Evolutionary conservation across 92 coral and sea anemone species (phyloP).

Genomic region (Epizoanthus ramosus): DNA sequence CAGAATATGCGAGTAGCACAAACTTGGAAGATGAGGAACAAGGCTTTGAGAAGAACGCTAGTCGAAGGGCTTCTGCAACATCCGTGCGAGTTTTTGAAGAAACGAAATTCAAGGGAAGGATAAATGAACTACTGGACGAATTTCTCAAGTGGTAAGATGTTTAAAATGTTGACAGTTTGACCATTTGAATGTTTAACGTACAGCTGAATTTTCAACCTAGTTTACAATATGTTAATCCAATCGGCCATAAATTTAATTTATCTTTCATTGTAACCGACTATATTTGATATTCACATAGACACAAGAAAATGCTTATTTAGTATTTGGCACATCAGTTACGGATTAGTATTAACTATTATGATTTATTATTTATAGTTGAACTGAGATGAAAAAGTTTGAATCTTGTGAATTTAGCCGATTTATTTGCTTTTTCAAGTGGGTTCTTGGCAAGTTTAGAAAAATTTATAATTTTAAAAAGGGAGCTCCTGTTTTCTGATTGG

Average conservation of each 20-base stretch:
- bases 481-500: constrained; percentile 20
- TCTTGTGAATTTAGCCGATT: not conserved
- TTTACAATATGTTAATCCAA: not conserved
- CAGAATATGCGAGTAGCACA: constrained; percentile 71
- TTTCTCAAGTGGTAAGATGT: constrained; percentile 86
- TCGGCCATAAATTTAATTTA: not conserved
- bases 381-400: not conserved
- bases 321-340: not conserved
- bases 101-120: constrained; percentile 70
- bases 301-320: no score
- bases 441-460: not conserved
- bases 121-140: constrained; percentile 89
- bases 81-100: constrained; percentile 79
- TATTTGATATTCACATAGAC: not conserved
- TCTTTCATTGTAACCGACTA: not conserved
- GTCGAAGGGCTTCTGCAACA: constrained; percentile 54
- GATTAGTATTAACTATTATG: not conserved
- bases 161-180: not conserved
- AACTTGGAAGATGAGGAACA: constrained; percentile 56
- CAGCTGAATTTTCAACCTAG: not conserved
- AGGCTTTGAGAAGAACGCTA: constrained; percentile 55
- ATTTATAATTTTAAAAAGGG: constrained; percentile 5
- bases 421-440: constrained; percentile 5
- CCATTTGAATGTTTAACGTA: not conserved
- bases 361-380: not conserved